Conservation (phyloP, 2,888 invertebrate genomes). For the Hypena proboscidalis region DNA sequence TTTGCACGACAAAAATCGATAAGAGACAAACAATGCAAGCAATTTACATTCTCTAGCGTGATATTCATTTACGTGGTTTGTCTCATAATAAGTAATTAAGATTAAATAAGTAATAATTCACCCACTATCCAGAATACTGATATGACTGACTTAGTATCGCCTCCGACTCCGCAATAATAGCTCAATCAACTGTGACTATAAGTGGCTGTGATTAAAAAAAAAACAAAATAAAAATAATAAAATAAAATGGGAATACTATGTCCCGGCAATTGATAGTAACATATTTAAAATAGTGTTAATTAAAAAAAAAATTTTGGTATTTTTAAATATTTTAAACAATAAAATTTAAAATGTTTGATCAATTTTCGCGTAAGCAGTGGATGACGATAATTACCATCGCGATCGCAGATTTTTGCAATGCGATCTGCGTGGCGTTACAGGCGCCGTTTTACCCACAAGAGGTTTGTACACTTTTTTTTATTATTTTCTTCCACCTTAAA, state of each 20-base stretch:
- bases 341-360: conserved; percentile 79
- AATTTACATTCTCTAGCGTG: conserved; percentile 40
- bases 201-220: conserved; percentile 50
- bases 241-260: conserved; percentile 10
- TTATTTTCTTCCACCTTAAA: no score
- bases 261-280: conserved; percentile 1
- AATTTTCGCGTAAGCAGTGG: conserved; percentile 92
- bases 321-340: neutral
- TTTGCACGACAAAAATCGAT: neutral
- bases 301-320: neutral
- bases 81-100: conserved; percentile 34
- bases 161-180: conserved; percentile 50
- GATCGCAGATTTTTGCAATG: conserved; percentile 93
- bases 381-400: conserved; percentile 91
- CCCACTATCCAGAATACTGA: conserved; percentile 55
- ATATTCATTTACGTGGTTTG: conserved; percentile 47
- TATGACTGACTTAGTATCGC: conserved; percentile 54
- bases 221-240: conserved; percentile 1
- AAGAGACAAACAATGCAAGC: conserved; percentile 13
- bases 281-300: conserved; percentile 11
- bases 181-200: conserved; percentile 49
- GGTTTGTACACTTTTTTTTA: conserved; percentile 85
- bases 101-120: conserved; percentile 49
- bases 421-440: conserved; percentile 93
- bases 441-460: conserved; percentile 95